These are phyloP conservation scores for Ophraella communa DNA, from an alignment of 2,888 invertebrate species.

Conservation along the genomic window DNA sequence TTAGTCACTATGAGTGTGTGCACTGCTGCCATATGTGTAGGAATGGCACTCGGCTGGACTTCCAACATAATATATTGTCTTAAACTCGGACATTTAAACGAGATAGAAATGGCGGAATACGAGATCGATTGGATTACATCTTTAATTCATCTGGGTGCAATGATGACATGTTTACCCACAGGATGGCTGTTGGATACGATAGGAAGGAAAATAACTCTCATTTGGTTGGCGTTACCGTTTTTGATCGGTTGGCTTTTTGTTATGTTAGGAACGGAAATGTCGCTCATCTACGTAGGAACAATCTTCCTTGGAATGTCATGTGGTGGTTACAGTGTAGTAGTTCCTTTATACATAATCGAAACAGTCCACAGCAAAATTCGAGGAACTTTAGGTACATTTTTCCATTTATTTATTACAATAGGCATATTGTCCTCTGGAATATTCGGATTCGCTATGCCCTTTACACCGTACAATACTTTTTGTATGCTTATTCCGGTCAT, in stretches of 20 bases:
- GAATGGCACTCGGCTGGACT: slow-evolving; percentile 77
- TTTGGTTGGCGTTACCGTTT: slow-evolving; percentile 68
- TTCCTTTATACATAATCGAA: slow-evolving; percentile 83
- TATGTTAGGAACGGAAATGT: slow-evolving; percentile 67
- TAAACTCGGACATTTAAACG: slow-evolving; percentile 62
- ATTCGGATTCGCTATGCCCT: slow-evolving; percentile 67
- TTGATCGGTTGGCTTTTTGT: slow-evolving; percentile 74
- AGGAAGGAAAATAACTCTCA: slow-evolving; percentile 73
- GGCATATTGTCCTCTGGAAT: slow-evolving; percentile 79
- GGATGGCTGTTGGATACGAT: slow-evolving; percentile 71
- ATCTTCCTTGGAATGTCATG: slow-evolving; percentile 74
- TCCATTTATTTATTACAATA: slow-evolving; percentile 79
- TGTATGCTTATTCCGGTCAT: slow-evolving; percentile 70
- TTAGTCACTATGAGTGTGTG: slow-evolving; percentile 31
- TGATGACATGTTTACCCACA: slow-evolving; percentile 71
- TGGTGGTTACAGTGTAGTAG: slow-evolving; percentile 79
- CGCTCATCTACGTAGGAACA: slow-evolving; percentile 68
- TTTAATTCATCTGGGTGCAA: slow-evolving; percentile 72
- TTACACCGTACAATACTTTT: slow-evolving; percentile 68
- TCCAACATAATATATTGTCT: slow-evolving; percentile 65
- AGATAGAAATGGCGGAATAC: slow-evolving; percentile 62
- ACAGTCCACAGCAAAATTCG: slow-evolving; percentile 80
- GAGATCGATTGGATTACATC: slow-evolving; percentile 73
- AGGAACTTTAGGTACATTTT: slow-evolving; percentile 81
- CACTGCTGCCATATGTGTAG: slow-evolving; percentile 76